Conservation (phyloP, 2,113 vertebrate genomes). For the Macaca fascicularis region T2T-MFA8v1.1 NC_088394.1:57103501-57104000, state of each 20-base stretch:
- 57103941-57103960: conserved; percentile 32
- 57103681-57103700: background rate
- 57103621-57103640: background rate
- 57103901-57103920: conserved; percentile 44
- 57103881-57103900: conserved; percentile 54
- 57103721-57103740: background rate
- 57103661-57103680: background rate
- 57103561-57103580: background rate
- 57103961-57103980: background rate
- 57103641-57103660: background rate
- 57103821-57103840: background rate
- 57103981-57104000: conserved; percentile 38
- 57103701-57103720: background rate
- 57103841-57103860: background rate
- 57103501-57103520: background rate
- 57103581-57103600: background rate
- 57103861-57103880: conserved; percentile 5
- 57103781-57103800: background rate
- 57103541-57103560: background rate
- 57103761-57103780: background rate
- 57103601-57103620: background rate
- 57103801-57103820: conserved; percentile 21
- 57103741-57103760: background rate
- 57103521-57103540: background rate
- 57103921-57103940: conserved; percentile 42